Base-by-base conservation (phyloP, 2,113 vertebrate species). In the Esox niger region DNA sequence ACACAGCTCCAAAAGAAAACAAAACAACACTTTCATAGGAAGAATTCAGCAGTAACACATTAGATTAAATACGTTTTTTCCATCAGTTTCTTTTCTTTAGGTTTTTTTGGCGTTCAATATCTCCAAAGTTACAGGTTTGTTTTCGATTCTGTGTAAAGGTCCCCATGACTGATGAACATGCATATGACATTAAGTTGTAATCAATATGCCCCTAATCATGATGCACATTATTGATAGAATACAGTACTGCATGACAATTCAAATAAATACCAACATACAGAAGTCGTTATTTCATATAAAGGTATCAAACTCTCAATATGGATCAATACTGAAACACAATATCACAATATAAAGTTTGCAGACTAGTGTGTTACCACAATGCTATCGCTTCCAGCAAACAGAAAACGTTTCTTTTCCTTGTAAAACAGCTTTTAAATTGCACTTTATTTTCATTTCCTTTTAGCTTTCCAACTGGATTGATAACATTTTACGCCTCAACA, bases 241-340 rank as follows among this genome's bases (percentile, higher is more conserved):
- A 96, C 95, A 96, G 95, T 96, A 96, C 94, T 93, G 92, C 74
- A 91, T 90, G 91, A 96, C 92, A 91, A 92, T 92, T 95, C 92
- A 98, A 98, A 98, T 98, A 96, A 98, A 98, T 98, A 98, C 93
- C 93, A 94, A 95, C 93, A 84, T 90, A 96, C 89, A 92, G 90
- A 92, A 91, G 89, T 93, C 69, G 88, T 93, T 91, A 88, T 91
- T 91, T 90, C 73, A 90, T 91, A 92, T 92, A 95, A 95, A 96
- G 92, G 94, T 92, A 95, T 95, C 92, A 94, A 94, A 93, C 90
- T 90, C 91, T 93, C 87, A 92, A 86, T 89, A 93, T 91, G 90
- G 91, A 92, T 93, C 95, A 96, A 97, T 95, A 96, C 94, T 96
- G 95, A 91, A 95, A 97, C 88, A 95, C 92, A 94, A 93, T 90